Evolutionary conservation across 2,113 vertebrate species (phyloP).

Genomic region (Aphelocoma coerulescens): DNA sequence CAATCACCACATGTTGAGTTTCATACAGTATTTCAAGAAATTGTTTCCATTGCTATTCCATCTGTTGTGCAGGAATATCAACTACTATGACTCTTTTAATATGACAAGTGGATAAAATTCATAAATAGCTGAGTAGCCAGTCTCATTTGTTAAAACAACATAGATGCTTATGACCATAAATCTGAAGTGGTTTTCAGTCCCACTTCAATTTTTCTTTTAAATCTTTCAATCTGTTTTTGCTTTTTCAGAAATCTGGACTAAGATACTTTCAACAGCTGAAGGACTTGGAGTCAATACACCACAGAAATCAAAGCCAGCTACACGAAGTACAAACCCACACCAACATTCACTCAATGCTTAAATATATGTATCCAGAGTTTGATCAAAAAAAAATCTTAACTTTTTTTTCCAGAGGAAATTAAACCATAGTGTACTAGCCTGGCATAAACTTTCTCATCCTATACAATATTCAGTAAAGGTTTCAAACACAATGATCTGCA

Average conservation of each 20-base stretch:
- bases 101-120: background rate
- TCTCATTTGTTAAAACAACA: background rate
- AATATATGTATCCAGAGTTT: background rate
- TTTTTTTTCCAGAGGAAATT: background rate
- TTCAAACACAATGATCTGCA: background rate
- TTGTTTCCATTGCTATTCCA: background rate
- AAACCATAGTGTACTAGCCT: background rate
- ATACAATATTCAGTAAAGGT: background rate
- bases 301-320: background rate
- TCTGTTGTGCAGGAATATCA: background rate
- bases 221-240: background rate
- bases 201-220: background rate
- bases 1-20: background rate
- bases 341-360: background rate
- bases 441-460: background rate
- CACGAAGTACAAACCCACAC: background rate
- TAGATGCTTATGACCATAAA: background rate
- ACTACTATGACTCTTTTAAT: background rate
- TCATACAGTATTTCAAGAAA: background rate
- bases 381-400: background rate
- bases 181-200: background rate
- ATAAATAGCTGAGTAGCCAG: background rate
- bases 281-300: background rate
- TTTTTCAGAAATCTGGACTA: background rate
- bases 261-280: background rate